phyloP scores from a whole-genome alignment of 1,140 invertebrate species.

The Pseudachorutes palmiensis region DNA sequence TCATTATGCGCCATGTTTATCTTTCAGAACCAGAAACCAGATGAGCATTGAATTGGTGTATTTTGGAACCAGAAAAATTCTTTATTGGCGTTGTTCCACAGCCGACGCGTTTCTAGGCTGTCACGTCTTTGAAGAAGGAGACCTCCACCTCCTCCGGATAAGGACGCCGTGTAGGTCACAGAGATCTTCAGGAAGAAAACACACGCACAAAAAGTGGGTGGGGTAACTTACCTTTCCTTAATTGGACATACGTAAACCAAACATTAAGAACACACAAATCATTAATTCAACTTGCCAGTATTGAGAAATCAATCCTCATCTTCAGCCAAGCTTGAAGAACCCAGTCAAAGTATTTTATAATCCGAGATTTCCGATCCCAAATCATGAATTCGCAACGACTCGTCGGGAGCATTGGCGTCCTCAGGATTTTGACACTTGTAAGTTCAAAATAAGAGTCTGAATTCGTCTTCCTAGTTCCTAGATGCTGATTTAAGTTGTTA shows the following conservation, averaged over 20 bases:
- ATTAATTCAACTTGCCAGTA: neutral
- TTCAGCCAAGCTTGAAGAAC: neutral
- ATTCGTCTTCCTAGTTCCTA: neutral
- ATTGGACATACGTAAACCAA: neutral
- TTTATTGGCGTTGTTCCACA: too few species aligned
- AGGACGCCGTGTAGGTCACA: too few species aligned
- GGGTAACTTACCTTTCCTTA: neutral
- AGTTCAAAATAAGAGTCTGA: neutral
- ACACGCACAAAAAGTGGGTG: neutral
- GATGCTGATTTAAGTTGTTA: neutral
- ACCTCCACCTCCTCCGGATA: too few species aligned
- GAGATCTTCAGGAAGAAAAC: too few species aligned
- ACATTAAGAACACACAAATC: neutral
- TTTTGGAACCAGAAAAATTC: too few species aligned
- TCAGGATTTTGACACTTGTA: neutral
- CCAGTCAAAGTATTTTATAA: neutral
- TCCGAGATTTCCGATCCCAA: neutral
- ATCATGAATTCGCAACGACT: constrained; percentile 3
- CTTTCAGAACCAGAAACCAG: too few species aligned
- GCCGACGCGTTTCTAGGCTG: too few species aligned
- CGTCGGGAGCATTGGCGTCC: neutral
- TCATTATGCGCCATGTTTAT: too few species aligned
- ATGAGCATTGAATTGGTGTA: too few species aligned
- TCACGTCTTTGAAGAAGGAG: too few species aligned
- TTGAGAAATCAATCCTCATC: neutral